Evolutionary conservation across 2,113 vertebrate genomes (phyloP).

Genomic region (Limanda limanda): DNA sequence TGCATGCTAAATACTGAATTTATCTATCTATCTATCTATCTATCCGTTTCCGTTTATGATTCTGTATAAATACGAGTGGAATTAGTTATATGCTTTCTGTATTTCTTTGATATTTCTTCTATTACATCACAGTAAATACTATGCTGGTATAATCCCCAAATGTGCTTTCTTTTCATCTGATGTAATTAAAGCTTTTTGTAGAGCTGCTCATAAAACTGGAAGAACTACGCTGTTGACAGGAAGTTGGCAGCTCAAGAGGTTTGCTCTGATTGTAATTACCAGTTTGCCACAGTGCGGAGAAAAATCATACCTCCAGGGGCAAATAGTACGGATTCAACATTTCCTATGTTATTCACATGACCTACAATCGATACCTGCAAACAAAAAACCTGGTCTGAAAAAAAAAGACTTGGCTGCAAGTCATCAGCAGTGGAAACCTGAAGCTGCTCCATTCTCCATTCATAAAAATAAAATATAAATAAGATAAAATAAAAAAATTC

Average conservation of each 20-base stretch:
- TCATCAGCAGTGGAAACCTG: too few relatives aligned
- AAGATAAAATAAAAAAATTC: too few relatives aligned
- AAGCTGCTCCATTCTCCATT: too few relatives aligned
- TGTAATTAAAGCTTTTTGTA: constrained; percentile 17
- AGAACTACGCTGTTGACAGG: background rate
- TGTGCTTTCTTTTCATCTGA: constrained; percentile 43
- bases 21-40: too few relatives aligned
- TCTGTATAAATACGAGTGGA: too few relatives aligned
- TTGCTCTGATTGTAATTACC: constrained; percentile 21
- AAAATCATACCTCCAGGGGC: background rate
- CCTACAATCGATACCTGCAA: background rate
- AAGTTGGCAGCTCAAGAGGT: constrained; percentile 12
- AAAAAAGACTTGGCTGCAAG: too few relatives aligned
- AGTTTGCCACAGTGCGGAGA: background rate
- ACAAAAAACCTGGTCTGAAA: background rate
- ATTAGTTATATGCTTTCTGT: too few relatives aligned
- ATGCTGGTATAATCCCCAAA: constrained; percentile 9
- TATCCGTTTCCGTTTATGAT: too few relatives aligned
- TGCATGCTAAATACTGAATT: too few relatives aligned
- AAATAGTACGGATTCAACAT: background rate
- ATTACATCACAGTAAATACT: background rate
- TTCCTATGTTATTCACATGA: background rate
- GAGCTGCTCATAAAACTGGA: constrained; percentile 21
- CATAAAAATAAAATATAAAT: too few relatives aligned
- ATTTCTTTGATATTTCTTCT: background rate